These are phyloP conservation scores for Nibea coibor DNA, from an alignment of 2,113 vertebrate genomes.

Conservation along the genomic window DNA sequence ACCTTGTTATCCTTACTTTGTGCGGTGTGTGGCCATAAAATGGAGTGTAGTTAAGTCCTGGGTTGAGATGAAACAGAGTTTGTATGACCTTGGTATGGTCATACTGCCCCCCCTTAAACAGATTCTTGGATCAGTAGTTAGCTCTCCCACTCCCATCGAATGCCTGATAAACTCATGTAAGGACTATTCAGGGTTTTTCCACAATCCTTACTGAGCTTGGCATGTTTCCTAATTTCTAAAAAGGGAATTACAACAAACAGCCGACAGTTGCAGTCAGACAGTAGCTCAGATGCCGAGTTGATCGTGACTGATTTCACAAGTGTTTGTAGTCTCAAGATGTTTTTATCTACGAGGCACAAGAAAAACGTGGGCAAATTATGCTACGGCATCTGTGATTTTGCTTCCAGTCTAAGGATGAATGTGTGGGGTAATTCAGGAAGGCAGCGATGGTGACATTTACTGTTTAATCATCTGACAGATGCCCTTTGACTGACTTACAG, in stretches of 20 bases:
- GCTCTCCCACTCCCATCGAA: conserved; percentile 49
- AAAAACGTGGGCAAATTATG: not conserved
- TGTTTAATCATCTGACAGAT: conserved; percentile 18
- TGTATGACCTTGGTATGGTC: conserved; percentile 60
- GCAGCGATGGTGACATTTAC: conserved; percentile 41
- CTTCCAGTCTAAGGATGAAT: conserved; percentile 9
- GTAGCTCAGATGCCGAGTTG: conserved; percentile 11
- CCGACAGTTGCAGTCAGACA: conserved; percentile 6
- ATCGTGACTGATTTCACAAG: conserved; percentile 12
- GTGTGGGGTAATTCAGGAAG: conserved; percentile 11
- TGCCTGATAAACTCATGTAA: conserved; percentile 11
- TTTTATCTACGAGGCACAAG: not conserved
- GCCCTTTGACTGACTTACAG: not conserved
- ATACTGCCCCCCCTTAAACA: conserved; percentile 24
- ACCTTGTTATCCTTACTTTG: conserved; percentile 43
- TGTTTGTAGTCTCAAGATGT: not conserved
- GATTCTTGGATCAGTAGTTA: conserved; percentile 53
- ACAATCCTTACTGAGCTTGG: conserved; percentile 21
- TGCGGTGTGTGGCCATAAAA: conserved; percentile 55
- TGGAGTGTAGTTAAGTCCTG: conserved; percentile 36
- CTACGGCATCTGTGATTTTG: conserved; percentile 4
- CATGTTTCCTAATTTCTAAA: conserved; percentile 35
- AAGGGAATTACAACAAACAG: conserved; percentile 10
- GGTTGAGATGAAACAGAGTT: conserved; percentile 63
- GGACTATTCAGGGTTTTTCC: conserved; percentile 24